A percentile compares a stretch with the other conserved stretches of the same genome.
Evolutionary conservation across 2,888 invertebrate genomes (phyloP).

Genomic region (Magallana nippona): DNA sequence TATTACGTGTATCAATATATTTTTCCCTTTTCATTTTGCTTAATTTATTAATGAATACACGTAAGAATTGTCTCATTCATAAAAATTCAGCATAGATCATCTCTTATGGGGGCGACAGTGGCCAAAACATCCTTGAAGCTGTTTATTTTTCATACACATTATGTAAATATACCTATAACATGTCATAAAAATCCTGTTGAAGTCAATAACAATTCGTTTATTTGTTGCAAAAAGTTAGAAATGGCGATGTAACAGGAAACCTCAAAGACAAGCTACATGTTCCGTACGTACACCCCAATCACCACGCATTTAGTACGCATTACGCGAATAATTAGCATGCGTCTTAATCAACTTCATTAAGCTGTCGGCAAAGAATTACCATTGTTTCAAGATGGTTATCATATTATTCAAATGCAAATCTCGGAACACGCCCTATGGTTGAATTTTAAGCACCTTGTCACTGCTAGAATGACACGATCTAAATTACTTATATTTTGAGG

Average conservation of each 20-base stretch:
- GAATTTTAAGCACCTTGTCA: slow-evolving; percentile 17
- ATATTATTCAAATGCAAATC: slow-evolving; percentile 19
- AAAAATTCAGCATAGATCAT: too few relatives aligned
- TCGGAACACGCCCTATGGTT: slow-evolving; percentile 8
- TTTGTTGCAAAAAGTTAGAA: background rate
- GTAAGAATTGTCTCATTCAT: too few relatives aligned
- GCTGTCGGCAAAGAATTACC: background rate
- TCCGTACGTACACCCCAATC: background rate
- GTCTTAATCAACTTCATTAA: slow-evolving; percentile 8
- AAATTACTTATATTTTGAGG: slow-evolving; percentile 26
- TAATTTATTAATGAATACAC: too few relatives aligned
- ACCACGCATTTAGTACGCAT: background rate
- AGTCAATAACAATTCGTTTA: too few relatives aligned
- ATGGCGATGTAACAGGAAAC: background rate
- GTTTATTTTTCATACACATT: too few relatives aligned
- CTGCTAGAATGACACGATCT: background rate
- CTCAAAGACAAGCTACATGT: background rate
- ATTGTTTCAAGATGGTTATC: slow-evolving; percentile 23
- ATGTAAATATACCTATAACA: too few relatives aligned
- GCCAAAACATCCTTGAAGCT: too few relatives aligned
- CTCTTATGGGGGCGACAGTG: too few relatives aligned
- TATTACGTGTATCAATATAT: too few relatives aligned
- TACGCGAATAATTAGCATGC: background rate
- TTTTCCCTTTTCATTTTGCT: too few relatives aligned
- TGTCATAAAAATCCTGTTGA: too few relatives aligned